Evolutionary conservation across 2,888 invertebrate species (phyloP).

Genomic region (Tupiocoris notatus): DNA sequence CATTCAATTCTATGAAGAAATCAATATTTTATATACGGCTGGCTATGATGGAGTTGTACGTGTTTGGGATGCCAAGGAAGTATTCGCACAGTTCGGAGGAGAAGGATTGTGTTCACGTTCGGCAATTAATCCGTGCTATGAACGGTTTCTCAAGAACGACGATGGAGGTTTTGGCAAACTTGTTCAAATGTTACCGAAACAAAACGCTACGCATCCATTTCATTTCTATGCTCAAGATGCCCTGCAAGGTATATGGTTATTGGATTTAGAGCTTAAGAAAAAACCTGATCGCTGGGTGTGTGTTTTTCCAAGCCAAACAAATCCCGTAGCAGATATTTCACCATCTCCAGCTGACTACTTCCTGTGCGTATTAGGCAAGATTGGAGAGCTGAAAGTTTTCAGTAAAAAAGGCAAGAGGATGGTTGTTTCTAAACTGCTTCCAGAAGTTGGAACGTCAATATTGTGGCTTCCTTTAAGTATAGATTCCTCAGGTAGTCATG

Average conservation of each 20-base stretch:
- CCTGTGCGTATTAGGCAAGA: conserved; percentile 69
- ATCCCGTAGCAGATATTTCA: conserved; percentile 67
- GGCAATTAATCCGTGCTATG: conserved; percentile 19
- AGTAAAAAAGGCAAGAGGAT: conserved; percentile 63
- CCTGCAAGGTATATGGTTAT: conserved; percentile 76
- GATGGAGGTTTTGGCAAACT: background rate
- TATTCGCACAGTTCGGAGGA: conserved; percentile 52
- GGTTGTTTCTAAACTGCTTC: conserved; percentile 64
- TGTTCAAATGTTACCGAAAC: conserved; percentile 3
- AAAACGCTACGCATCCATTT: conserved; percentile 1
- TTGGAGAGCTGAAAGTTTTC: conserved; percentile 72
- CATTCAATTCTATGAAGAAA: conserved; percentile 57
- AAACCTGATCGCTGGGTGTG: conserved; percentile 49
- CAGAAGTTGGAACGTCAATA: conserved; percentile 58
- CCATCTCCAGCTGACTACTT: conserved; percentile 68
- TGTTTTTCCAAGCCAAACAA: conserved; percentile 72
- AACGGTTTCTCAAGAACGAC: conserved; percentile 1
- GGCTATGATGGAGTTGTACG: conserved; percentile 73
- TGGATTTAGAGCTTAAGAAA: conserved; percentile 62
- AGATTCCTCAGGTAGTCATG: background rate
- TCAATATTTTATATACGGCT: conserved; percentile 60
- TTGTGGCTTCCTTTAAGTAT: conserved; percentile 74
- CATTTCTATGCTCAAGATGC: conserved; percentile 64
- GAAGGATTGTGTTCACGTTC: background rate
- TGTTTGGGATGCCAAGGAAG: conserved; percentile 87